phyloP scores from a whole-genome alignment of 2,797 vertebrate species.

The Iguana delicatissima region DNA sequence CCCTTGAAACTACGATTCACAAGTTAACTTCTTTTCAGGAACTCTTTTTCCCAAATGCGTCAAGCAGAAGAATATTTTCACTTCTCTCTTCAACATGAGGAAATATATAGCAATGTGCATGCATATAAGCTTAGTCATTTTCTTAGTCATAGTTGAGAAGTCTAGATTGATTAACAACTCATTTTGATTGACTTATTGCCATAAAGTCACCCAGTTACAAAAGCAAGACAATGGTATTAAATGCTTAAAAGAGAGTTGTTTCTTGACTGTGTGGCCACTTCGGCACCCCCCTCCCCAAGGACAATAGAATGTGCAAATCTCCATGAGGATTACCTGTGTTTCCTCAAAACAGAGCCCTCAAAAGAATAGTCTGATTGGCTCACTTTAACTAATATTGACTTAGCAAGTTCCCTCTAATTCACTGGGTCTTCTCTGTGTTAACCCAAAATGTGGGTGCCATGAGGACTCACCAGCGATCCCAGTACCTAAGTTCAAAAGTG shows the following conservation, averaged over 20 bases:
- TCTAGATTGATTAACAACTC: neutral
- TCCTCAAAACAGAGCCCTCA: too few species aligned
- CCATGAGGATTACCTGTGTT: too few species aligned
- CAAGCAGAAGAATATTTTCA: slow-evolving; percentile 30
- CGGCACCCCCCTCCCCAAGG: neutral
- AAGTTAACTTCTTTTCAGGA: slow-evolving; percentile 28
- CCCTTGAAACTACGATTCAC: slow-evolving; percentile 13
- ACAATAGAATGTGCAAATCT: too few species aligned
- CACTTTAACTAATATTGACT: too few species aligned
- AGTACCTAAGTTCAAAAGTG: too few species aligned
- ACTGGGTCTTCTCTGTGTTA: too few species aligned
- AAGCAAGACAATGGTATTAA: neutral
- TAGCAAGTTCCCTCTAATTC: too few species aligned
- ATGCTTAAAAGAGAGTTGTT: neutral
- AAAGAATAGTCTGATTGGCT: too few species aligned
- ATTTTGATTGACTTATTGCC: neutral
- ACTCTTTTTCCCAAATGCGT: slow-evolving; percentile 13
- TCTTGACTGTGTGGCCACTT: neutral
- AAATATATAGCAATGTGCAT: slow-evolving; percentile 80
- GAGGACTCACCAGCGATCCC: too few species aligned
- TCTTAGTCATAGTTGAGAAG: neutral
- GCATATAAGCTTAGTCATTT: too few species aligned
- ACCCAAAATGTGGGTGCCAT: too few species aligned
- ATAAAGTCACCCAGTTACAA: neutral
- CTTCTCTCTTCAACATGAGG: slow-evolving; percentile 76